These are phyloP conservation scores for Pituophis catenifer DNA, from an alignment of 2,113 vertebrate species.

Conservation along the genomic window DNA sequence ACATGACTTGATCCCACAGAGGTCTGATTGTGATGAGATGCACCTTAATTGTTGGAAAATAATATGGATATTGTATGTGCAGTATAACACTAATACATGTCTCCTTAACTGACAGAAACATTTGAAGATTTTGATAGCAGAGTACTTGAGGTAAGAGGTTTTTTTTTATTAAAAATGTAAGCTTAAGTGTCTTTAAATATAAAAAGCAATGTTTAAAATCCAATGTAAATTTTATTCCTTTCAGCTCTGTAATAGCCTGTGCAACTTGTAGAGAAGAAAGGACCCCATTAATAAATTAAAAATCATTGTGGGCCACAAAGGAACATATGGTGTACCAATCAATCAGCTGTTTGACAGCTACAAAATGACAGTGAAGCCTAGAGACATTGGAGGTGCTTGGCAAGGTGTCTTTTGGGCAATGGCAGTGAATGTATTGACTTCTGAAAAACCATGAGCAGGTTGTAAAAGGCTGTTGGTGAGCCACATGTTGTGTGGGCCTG, in stretches of 20 bases:
- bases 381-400: not conserved
- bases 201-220: not conserved
- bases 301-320: not conserved
- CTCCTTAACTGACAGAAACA: constrained; percentile 78
- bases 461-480: not conserved
- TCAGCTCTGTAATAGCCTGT: rapidly evolving
- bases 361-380: not conserved
- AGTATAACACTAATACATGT: constrained; percentile 16
- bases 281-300: not conserved
- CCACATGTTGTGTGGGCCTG: not conserved
- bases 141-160: constrained; percentile 89
- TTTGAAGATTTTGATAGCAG: constrained; percentile 88
- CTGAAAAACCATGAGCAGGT: not conserved
- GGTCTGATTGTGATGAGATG: not conserved
- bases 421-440: not conserved
- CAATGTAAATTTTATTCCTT: constrained; percentile 5
- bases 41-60: not conserved
- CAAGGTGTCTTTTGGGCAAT: not conserved
- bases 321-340: not conserved
- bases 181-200: not conserved
- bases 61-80: not conserved
- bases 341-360: not conserved
- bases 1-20: not conserved
- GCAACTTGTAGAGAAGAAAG: not conserved
- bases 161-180: not conserved